Evolutionary conservation across 1,140 invertebrate genomes (phyloP).

Genomic region (Neodiprion lecontei): DNA sequence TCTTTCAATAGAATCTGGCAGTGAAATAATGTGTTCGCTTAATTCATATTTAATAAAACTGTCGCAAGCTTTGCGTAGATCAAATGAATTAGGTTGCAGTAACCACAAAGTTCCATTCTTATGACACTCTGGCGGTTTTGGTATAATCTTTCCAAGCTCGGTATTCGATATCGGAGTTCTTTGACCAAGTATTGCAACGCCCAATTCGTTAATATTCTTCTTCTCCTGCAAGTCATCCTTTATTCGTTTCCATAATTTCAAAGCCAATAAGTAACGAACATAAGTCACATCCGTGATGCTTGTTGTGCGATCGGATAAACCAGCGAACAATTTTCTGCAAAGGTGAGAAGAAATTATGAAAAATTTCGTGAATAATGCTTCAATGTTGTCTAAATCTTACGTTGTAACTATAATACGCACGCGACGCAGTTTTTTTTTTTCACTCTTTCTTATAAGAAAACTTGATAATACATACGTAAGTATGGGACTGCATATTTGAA

Average conservation of each 20-base stretch:
- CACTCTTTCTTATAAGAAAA: neutral
- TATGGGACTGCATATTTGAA: constrained; percentile 43
- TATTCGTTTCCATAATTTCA: constrained; percentile 49
- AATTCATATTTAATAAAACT: constrained; percentile 46
- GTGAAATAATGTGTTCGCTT: constrained; percentile 15
- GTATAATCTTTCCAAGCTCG: constrained; percentile 41
- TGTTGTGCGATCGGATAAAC: constrained; percentile 26
- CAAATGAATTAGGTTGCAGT: constrained; percentile 41
- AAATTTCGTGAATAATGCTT: constrained; percentile 10
- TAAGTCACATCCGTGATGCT: constrained; percentile 41
- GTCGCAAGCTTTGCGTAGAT: constrained; percentile 36
- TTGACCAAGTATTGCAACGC: constrained; percentile 43
- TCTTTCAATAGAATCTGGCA: neutral
- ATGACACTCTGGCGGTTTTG: constrained; percentile 34
- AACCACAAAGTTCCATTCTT: constrained; percentile 43
- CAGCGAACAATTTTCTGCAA: constrained; percentile 47
- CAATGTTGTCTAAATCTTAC: too few species aligned
- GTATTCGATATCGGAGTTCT: constrained; percentile 35
- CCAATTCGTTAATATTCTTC: constrained; percentile 43
- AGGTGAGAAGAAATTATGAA: constrained; percentile 21
- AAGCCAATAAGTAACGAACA: constrained; percentile 47
- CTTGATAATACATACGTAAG: constrained; percentile 42
- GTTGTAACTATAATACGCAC: too few species aligned
- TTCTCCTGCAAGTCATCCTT: constrained; percentile 39
- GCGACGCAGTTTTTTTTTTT: too few species aligned